A percentile compares a stretch with the other conserved stretches of the same genome.
Evolutionary conservation across 2,797 vertebrate species (phyloP).

Genomic region (Astyanax mexicanus): DNA sequence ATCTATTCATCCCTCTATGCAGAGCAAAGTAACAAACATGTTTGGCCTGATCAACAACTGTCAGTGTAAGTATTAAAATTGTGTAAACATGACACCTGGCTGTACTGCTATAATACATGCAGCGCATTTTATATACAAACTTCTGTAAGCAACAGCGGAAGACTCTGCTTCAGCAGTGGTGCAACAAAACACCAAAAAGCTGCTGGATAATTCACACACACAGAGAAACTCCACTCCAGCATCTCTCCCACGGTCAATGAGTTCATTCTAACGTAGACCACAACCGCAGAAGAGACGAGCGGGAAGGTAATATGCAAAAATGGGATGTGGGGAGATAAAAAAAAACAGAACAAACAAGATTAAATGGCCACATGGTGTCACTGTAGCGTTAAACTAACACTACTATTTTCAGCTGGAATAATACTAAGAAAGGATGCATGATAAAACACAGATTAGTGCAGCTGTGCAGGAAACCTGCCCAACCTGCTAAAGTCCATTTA

Average conservation of each 20-base stretch:
- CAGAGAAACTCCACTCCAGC: slow-evolving; percentile 36
- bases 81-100: not conserved
- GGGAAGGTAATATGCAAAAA: not conserved
- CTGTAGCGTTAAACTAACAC: not conserved
- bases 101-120: not conserved
- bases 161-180: not conserved
- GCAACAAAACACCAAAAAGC: slow-evolving; percentile 35
- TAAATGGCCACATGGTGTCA: slow-evolving; percentile 36
- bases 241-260: not conserved
- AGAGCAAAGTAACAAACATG: not conserved
- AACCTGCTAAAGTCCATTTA: not conserved
- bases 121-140: not conserved
- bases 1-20: not conserved
- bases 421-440: not conserved
- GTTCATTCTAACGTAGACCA: not conserved
- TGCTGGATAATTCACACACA: slow-evolving; percentile 45
- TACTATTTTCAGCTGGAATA: not conserved
- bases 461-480: not conserved
- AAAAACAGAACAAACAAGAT: not conserved
- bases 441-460: not conserved
- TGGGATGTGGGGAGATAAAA: too few species aligned
- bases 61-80: not conserved
- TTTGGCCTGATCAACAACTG: not conserved
- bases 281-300: not conserved
- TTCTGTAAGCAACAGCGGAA: not conserved